Evolutionary conservation across 2,113 vertebrate genomes (phyloP), one percentile per base, ranked within the genome.

Genomic region (Pipra filicauda): DNA sequence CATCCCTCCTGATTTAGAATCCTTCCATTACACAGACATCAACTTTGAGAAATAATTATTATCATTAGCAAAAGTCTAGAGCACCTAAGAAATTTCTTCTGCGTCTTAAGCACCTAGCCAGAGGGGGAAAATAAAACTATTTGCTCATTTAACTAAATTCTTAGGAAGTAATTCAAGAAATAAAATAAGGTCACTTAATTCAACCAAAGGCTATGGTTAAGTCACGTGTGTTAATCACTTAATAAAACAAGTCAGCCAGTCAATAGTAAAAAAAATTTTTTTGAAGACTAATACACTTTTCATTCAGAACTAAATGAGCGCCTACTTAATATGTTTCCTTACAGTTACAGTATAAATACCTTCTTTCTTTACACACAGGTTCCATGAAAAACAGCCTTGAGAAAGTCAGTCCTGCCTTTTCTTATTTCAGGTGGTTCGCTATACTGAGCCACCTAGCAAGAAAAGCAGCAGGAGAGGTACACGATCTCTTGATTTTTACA

Each of bases 261-360:
- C 58, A 80, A 48, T 4, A 91, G 61, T 54, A 66, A 76, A 67
- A 74, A 6, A 52, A 55, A 51, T 2, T 13, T 46, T 73, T 89
- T 73, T 75, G 13, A 78, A 79, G 66, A 69, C 22, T 46, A 84
- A 59, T 41, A 81, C 19, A 81, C 5, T 77, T 86, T 14, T 5
- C 37, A 55, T 31, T 78, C 49, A 84, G 70, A 86, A 87, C 22
- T 57, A 54, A 75, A 20, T 19, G 8, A 92, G 31, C 15, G 79
- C 18, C 46, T 89, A 59, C 48, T 89, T 48, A 24, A 75, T 43
- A 62, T 11, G 9, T 43, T 72, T 85, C 52, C 67, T 84, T 75
- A 80, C 8, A 88, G 57, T 39, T 77, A 93, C 35, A 58, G 59
- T 28, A 89, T 49, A 91, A 97, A 95, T 74, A 90, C 28, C 67